Percentiles rank a stretch among this genome's conserved stretches.
Evolutionary conservation across 64 coral and sea anemone species (phyloP).

Genomic region (Pocillopora verrucosa): DNA sequence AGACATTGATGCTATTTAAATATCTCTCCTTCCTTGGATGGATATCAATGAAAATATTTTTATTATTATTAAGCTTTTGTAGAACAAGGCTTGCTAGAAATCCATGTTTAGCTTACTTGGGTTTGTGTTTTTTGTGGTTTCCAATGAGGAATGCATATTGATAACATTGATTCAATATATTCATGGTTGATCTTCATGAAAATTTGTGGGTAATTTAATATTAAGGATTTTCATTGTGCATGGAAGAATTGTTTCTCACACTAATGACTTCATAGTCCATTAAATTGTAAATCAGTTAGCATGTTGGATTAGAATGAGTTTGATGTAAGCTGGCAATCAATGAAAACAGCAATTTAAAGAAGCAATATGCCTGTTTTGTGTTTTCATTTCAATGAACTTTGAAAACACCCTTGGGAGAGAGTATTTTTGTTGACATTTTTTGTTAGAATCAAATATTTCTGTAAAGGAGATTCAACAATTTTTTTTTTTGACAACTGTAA

Average conservation of each 20-base stretch:
- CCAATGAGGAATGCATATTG: background rate
- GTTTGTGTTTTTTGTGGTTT: background rate
- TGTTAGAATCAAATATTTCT: too few species aligned
- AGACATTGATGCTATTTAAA: conserved; percentile 96
- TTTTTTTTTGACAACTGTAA: too few species aligned
- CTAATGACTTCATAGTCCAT: background rate
- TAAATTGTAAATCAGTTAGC: background rate
- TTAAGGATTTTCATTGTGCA: background rate
- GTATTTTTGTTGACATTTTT: too few species aligned
- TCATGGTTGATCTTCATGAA: background rate
- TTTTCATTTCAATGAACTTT: too few species aligned
- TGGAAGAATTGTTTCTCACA: background rate
- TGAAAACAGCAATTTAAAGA: background rate
- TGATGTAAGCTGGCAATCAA: background rate
- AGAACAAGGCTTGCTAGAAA: background rate
- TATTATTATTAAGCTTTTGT: background rate
- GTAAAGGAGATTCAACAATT: too few species aligned
- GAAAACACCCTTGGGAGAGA: too few species aligned
- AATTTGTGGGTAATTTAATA: background rate
- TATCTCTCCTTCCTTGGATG: background rate
- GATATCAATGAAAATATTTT: background rate
- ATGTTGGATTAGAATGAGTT: background rate
- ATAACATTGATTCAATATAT: background rate
- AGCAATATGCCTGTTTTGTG: too few species aligned
- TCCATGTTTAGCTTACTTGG: background rate